phyloP scores from a whole-genome alignment of 2,113 vertebrate species.

The Pipra filicauda region DNA sequence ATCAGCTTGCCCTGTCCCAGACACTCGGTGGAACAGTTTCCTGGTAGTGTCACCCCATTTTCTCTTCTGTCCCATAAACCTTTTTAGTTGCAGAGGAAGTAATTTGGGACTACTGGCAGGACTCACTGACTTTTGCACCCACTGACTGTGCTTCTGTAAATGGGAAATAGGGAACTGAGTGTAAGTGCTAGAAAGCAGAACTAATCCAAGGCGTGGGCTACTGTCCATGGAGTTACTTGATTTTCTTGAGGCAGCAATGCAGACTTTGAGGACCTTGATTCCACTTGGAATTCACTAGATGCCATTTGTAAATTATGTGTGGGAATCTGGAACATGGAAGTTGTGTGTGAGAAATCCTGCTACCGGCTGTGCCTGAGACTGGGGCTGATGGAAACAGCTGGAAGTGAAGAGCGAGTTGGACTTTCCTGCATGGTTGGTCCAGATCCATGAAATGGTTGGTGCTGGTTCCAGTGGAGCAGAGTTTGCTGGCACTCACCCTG shows the following conservation, averaged over 20 bases:
- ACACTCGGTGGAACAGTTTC: background rate
- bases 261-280: background rate
- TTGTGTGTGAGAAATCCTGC: background rate
- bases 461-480: background rate
- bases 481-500: constrained; percentile 52
- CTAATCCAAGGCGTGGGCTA: background rate
- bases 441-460: background rate
- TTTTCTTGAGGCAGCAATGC: background rate
- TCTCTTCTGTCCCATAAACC: background rate
- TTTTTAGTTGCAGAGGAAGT: background rate
- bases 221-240: background rate
- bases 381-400: background rate
- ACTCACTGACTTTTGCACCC: background rate
- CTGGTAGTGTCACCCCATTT: background rate
- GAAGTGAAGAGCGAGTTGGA: background rate
- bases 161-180: background rate
- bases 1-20: background rate
- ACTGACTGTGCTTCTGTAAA: background rate
- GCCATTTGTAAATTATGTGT: background rate
- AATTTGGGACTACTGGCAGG: background rate
- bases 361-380: rapidly evolving
- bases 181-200: background rate
- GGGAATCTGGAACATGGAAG: background rate
- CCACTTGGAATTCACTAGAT: background rate
- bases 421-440: background rate